Percentiles rank a stretch among this genome's conserved stretches.
Evolutionary conservation across 2,888 invertebrate species (phyloP).

Genomic region (Drosophila histrio): DNA sequence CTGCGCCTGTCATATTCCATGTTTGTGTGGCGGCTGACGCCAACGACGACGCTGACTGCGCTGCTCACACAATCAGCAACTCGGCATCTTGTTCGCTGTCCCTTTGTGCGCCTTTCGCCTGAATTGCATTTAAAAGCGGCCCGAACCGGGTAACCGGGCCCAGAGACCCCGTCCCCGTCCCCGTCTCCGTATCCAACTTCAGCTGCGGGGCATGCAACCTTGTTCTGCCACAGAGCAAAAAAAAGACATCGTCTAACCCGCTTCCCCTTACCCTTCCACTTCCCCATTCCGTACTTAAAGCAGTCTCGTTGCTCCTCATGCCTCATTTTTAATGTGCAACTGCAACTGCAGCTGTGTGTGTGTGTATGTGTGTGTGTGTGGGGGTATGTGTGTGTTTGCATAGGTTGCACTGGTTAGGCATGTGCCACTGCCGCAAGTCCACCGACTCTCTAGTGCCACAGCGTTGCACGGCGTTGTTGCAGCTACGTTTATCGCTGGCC

Average conservation of each 20-base stretch:
- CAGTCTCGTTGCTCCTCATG: constrained; percentile 54
- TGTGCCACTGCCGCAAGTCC: constrained; percentile 68
- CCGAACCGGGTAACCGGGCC: constrained; percentile 19
- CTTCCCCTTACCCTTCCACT: background rate
- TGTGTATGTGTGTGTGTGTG: constrained; percentile 20
- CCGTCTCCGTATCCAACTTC: background rate
- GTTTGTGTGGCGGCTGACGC: constrained; percentile 66
- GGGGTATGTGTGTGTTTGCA: constrained; percentile 70
- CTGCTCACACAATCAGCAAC: constrained; percentile 73
- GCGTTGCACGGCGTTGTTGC: constrained; percentile 1
- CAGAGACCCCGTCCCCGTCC: background rate
- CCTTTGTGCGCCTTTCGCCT: constrained; percentile 79
- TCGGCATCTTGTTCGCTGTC: constrained; percentile 80
- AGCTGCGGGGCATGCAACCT: constrained; percentile 56
- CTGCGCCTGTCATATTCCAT: constrained; percentile 76
- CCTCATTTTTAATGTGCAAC: constrained; percentile 76
- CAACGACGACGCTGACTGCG: constrained; percentile 37
- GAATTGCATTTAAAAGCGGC: constrained; percentile 71
- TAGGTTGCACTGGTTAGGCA: constrained; percentile 71
- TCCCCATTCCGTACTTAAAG: background rate
- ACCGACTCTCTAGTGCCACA: constrained; percentile 15
- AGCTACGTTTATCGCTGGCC: constrained; percentile 68
- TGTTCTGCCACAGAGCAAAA: constrained; percentile 63
- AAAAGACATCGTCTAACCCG: constrained; percentile 65
- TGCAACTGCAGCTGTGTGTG: constrained; percentile 35